Base-by-base conservation (phyloP, 1,140 invertebrate genomes). In the Fopius arisanus region DNA sequence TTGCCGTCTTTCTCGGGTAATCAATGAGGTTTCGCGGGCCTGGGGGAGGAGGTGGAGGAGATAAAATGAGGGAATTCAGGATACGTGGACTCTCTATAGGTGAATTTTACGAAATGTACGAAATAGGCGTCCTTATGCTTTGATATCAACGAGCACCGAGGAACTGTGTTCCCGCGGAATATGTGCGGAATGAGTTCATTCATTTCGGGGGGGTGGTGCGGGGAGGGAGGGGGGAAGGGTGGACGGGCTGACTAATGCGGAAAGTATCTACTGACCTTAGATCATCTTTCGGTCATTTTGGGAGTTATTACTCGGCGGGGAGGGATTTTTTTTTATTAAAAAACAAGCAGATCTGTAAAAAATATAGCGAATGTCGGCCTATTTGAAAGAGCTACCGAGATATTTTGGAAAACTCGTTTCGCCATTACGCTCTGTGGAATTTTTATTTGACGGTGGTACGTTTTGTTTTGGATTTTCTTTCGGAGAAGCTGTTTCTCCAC, bases 1-100 rank as follows among this genome's bases (percentile, higher is more conserved):
- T 86, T 87, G 84, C 87, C 82, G 85, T 87, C 86, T 88, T 88
- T 85, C 87, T 87, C 85, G 82, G 83, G 84, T 86, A 88, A 87
- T 87, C 86, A 87, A 88, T 87, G 86, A 67, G 73, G 67, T 65
- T 14, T 48, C 16, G 33, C 12, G 33, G 31, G 31, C 31, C 3
- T 9, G 9, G 3, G 31, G 31, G 31, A 33, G 31, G 31, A 9
- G 31, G 31, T 4, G 9, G 4, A 43, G 41, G 41, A 12, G 41
- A 43, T 10, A 14, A 43, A 43, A 43, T 43, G 41, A 43, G 41
- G 14, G 41, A 43, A 12, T 2, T 14, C 3, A 33, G 41, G 41
- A 72, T 70, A 74, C 74, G 77, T 54, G 70, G 76, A 66, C 41
- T 75, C 73, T 70, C 66, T 43, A 74, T 65, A 59, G 48, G 41